A percentile compares a stretch with the other conserved stretches of the same genome.
Conservation (phyloP, 2,888 invertebrate genomes). For the Mimumesa dahlbomi region DNA sequence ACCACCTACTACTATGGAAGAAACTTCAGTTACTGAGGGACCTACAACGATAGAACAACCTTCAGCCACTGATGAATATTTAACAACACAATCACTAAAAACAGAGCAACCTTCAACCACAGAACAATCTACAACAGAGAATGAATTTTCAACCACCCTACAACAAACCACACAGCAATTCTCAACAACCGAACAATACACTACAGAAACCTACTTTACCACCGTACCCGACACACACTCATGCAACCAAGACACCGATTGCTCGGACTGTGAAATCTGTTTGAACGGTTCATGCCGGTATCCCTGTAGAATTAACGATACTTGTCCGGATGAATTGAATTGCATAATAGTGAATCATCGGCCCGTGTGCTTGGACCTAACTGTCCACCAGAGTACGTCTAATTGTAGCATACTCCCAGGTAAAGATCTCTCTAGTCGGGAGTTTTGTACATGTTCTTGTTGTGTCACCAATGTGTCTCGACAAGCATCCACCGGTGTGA, state of each 20-base stretch:
- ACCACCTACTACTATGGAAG: too few species aligned
- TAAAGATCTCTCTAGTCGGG: slow-evolving; percentile 78
- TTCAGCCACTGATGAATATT: not conserved
- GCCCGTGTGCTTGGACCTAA: slow-evolving; percentile 87
- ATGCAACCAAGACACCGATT: slow-evolving; percentile 77
- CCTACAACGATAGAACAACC: not conserved
- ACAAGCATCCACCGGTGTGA: slow-evolving; percentile 52
- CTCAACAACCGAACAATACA: slow-evolving; percentile 4
- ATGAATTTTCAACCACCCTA: not conserved
- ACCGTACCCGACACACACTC: slow-evolving; percentile 6
- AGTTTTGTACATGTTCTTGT: slow-evolving; percentile 64
- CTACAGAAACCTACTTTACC: slow-evolving; percentile 12
- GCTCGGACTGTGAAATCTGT: slow-evolving; percentile 81
- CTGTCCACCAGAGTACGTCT: slow-evolving; percentile 76
- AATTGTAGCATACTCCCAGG: slow-evolving; percentile 84
- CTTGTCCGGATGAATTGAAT: slow-evolving; percentile 88
- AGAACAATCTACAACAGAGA: slow-evolving; percentile 6
- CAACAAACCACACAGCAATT: not conserved
- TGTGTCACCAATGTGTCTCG: slow-evolving; percentile 44
- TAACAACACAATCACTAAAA: not conserved
- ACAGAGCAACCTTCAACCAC: slow-evolving; percentile 7
- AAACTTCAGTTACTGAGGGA: too few species aligned
- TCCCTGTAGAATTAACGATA: slow-evolving; percentile 81
- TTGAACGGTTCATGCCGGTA: slow-evolving; percentile 81
- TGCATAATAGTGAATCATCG: slow-evolving; percentile 88